These are phyloP conservation scores for Papilio gigon DNA, from an alignment of 2,888 invertebrate genomes.

Conservation along the genomic window DNA sequence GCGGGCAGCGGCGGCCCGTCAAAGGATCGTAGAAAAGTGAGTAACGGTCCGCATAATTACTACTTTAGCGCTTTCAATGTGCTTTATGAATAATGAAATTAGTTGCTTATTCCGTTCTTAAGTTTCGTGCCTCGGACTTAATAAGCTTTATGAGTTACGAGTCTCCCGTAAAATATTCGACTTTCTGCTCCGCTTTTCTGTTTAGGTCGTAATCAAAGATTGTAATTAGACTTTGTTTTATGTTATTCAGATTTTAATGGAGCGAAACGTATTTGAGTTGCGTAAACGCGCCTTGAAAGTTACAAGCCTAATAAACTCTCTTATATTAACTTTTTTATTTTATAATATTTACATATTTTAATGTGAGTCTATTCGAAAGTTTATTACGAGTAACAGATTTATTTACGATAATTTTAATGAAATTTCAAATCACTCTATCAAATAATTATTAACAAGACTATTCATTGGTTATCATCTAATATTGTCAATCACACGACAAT, in stretches of 20 bases:
- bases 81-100: slow-evolving; percentile 83
- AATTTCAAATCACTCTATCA: background rate
- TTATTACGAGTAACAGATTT: background rate
- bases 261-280: slow-evolving; percentile 33
- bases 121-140: slow-evolving; percentile 74
- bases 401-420: slow-evolving; percentile 3
- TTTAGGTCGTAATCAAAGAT: slow-evolving; percentile 60
- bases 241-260: slow-evolving; percentile 39
- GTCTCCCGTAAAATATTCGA: slow-evolving; percentile 61
- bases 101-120: slow-evolving; percentile 78
- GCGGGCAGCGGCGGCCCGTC: slow-evolving; percentile 73
- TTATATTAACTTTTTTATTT: slow-evolving; percentile 42
- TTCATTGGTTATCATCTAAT: background rate
- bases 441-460: background rate
- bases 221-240: slow-evolving; percentile 46
- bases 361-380: background rate
- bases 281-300: slow-evolving; percentile 31
- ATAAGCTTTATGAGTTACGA: slow-evolving; percentile 73
- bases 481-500: too few species aligned
- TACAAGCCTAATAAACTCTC: slow-evolving; percentile 35
- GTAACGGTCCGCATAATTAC: slow-evolving; percentile 77
- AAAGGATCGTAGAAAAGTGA: slow-evolving; percentile 78
- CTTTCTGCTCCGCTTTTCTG: slow-evolving; percentile 47
- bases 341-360: slow-evolving; percentile 31
- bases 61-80: slow-evolving; percentile 81